Evolutionary conservation across 1,140 invertebrate genomes (phyloP).

Genomic region (Halictus rubicundus): DNA sequence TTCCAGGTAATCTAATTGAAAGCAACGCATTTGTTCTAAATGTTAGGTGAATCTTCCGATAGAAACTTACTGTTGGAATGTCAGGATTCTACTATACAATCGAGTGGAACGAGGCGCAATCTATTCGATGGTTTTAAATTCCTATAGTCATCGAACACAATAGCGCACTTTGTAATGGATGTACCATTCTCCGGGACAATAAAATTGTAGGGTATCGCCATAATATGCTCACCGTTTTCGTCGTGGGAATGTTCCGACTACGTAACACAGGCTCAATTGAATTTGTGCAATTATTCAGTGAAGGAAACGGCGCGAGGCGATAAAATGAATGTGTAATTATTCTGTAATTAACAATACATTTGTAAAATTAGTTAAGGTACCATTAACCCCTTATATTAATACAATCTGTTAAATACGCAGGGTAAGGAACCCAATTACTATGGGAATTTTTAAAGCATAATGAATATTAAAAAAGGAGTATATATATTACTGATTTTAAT

Average conservation of each 20-base stretch:
- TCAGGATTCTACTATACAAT: not conserved
- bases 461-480: too few relatives aligned
- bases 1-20: slow-evolving; percentile 1
- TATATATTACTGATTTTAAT: too few relatives aligned
- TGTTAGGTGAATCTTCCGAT: not conserved
- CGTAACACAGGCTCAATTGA: not conserved
- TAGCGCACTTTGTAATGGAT: slow-evolving; percentile 45
- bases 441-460: too few relatives aligned
- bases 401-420: too few relatives aligned
- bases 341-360: too few relatives aligned
- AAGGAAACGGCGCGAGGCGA: not conserved
- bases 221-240: not conserved
- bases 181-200: slow-evolving; percentile 16
- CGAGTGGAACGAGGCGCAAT: slow-evolving; percentile 2
- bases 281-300: not conserved
- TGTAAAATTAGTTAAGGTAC: too few relatives aligned
- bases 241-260: slow-evolving; percentile 4
- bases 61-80: not conserved
- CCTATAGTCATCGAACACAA: slow-evolving; percentile 49
- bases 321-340: not conserved
- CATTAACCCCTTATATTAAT: too few relatives aligned
- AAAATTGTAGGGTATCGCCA: not conserved
- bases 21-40: slow-evolving; percentile 1
- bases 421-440: too few relatives aligned
- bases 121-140: slow-evolving; percentile 43